Percentiles rank a stretch among this genome's conserved stretches.
Evolutionary conservation across 2,113 vertebrate species (phyloP).

Genomic region (Mobula hypostoma): DNA sequence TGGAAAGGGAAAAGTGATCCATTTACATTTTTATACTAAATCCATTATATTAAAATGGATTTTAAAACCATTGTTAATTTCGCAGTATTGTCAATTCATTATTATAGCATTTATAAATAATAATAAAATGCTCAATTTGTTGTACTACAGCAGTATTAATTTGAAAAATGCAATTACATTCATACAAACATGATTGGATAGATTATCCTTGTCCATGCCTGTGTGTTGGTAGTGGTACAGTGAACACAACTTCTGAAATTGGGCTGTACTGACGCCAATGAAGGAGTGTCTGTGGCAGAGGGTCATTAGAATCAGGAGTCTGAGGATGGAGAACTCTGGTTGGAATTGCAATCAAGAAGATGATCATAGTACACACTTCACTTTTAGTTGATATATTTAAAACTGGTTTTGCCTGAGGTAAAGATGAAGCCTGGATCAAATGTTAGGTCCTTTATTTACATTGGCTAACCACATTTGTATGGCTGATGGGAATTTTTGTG

Average conservation of each 20-base stretch:
- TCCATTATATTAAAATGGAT: neutral
- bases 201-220: no score
- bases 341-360: no score
- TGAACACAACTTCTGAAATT: no score
- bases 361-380: no score
- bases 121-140: neutral
- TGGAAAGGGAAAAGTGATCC: neutral
- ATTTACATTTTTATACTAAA: neutral
- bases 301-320: neutral
- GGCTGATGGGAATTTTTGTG: neutral
- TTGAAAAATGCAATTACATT: neutral
- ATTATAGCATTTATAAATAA: conserved; percentile 15
- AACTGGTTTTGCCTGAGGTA: neutral
- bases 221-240: no score
- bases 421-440: neutral
- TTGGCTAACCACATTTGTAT: neutral
- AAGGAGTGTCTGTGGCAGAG: neutral
- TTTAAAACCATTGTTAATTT: neutral
- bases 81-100: neutral
- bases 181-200: neutral
- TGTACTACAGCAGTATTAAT: neutral
- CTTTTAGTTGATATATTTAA: neutral
- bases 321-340: neutral
- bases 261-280: neutral
- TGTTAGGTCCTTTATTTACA: neutral